phyloP scores from a whole-genome alignment of 2,797 vertebrate genomes.

The Morus bassanus region DNA sequence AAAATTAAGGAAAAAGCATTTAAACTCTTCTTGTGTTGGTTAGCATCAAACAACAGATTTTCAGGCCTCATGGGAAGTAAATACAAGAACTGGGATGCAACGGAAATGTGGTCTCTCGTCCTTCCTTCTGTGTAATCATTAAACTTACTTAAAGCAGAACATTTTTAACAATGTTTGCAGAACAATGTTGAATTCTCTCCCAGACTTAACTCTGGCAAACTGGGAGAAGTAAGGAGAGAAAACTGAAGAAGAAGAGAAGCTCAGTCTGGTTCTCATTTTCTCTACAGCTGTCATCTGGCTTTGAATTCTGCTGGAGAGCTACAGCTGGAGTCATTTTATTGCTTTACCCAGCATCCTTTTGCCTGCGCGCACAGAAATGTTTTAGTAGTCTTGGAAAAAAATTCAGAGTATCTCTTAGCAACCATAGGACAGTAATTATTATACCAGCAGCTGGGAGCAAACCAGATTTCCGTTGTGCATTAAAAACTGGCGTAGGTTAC shows the following conservation, averaged over 20 bases:
- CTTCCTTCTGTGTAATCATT: constrained; percentile 76
- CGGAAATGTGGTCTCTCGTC: constrained; percentile 67
- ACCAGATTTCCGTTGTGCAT: constrained; percentile 92
- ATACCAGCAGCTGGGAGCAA: constrained; percentile 91
- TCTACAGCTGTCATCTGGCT: constrained; percentile 89
- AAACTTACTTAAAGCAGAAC: constrained; percentile 56
- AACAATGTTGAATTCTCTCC: constrained; percentile 56
- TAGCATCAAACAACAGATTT: constrained; percentile 43
- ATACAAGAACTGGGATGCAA: constrained; percentile 59
- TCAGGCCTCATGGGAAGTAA: constrained; percentile 39
- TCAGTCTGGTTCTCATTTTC: constrained; percentile 88
- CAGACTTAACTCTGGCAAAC: constrained; percentile 53
- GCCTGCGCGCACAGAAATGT: constrained; percentile 78
- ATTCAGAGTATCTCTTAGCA: constrained; percentile 92
- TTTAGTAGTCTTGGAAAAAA: constrained; percentile 80
- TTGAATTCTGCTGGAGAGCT: constrained; percentile 86
- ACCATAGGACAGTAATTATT: constrained; percentile 94
- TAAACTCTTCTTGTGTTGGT: not conserved
- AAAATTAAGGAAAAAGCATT: not conserved
- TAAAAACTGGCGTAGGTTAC: constrained; percentile 89
- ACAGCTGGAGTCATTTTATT: constrained; percentile 93
- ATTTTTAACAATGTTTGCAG: constrained; percentile 59
- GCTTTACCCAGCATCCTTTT: constrained; percentile 87
- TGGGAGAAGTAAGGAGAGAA: constrained; percentile 52
- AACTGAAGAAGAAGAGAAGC: constrained; percentile 79